Conservation (phyloP, 2,113 vertebrate species). For the Hiodon tergisus region DNA sequence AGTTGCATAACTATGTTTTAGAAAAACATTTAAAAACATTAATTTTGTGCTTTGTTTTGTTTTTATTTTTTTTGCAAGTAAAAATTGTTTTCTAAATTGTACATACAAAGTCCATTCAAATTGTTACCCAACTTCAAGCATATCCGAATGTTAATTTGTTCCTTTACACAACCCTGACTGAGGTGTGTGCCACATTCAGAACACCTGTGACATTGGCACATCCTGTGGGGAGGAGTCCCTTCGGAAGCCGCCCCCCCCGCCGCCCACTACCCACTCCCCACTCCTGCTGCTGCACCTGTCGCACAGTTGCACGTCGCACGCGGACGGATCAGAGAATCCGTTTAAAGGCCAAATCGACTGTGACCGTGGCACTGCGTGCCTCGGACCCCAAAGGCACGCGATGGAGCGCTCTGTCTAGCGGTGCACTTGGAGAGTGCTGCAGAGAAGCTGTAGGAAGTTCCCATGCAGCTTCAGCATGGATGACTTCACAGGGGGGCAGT, state of each 20-base stretch:
- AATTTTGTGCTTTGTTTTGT: too few species aligned
- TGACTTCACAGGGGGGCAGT: neutral
- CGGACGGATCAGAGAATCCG: conserved; percentile 7
- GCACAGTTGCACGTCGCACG: neutral
- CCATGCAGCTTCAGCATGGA: neutral
- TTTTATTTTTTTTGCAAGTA: too few species aligned
- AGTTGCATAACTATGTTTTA: neutral
- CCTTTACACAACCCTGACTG: neutral
- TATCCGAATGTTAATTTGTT: too few species aligned
- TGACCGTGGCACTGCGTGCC: neutral
- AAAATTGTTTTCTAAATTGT: too few species aligned
- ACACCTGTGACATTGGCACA: neutral
- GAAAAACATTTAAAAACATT: neutral
- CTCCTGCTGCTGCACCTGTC: neutral
- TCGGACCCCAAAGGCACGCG: neutral
- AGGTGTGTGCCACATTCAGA: neutral
- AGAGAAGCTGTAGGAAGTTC: neutral
- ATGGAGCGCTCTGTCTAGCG: neutral
- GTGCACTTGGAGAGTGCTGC: neutral
- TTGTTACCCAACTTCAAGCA: neutral
- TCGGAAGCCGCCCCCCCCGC: too few species aligned
- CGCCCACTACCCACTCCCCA: too few species aligned
- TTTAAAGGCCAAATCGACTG: conserved; percentile 9
- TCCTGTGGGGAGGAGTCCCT: neutral
- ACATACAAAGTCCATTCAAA: neutral